Conservation (phyloP, 2,797 vertebrate genomes). For the Erithacus rubecula region DNA sequence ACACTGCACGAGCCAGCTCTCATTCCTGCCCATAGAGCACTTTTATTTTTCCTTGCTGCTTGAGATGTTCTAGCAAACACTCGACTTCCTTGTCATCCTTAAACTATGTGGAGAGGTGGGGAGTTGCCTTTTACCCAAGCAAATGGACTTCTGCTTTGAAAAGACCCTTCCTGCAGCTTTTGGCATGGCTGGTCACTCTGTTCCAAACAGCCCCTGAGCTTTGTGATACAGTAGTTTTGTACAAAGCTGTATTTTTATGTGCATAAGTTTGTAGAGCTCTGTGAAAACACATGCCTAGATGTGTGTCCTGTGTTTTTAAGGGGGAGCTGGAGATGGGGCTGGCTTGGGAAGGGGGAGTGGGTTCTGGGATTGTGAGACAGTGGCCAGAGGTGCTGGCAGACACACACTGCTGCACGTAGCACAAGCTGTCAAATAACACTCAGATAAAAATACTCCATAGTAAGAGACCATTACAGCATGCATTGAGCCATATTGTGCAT, state of each 20-base stretch:
- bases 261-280: background rate
- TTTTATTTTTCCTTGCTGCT: constrained; percentile 16
- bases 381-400: background rate
- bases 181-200: background rate
- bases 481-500: background rate
- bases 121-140: background rate
- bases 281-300: background rate
- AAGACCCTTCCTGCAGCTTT: constrained; percentile 10
- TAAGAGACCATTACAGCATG: background rate
- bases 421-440: background rate
- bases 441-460: background rate
- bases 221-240: background rate
- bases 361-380: background rate
- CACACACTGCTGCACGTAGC: rapidly evolving
- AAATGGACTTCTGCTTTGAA: constrained; percentile 16
- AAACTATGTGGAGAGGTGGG: constrained; percentile 11
- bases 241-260: background rate
- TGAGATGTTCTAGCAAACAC: background rate
- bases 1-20: background rate
- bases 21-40: background rate
- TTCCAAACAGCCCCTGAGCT: background rate
- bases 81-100: background rate
- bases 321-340: background rate
- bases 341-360: background rate
- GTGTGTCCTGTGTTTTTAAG: background rate